phyloP scores from a whole-genome alignment of 2,797 vertebrate species.

The Tragopan temminckii region DNA sequence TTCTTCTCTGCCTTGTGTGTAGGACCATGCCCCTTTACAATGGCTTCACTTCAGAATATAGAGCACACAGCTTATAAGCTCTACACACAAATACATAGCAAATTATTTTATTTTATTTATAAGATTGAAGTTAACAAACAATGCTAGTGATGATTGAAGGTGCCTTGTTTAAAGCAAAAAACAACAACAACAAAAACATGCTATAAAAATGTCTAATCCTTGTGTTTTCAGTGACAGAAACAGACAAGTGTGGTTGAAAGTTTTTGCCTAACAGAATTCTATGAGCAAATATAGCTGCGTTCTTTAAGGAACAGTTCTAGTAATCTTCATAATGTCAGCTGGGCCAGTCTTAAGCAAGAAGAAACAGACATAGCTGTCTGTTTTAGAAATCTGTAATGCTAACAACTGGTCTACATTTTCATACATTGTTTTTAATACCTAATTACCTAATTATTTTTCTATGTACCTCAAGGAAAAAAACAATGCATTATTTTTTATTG shows the following conservation, averaged over 20 bases:
- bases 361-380: background rate
- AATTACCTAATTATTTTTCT: background rate
- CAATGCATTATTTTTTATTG: background rate
- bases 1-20: slow-evolving; percentile 6
- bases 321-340: background rate
- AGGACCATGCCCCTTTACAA: slow-evolving; percentile 16
- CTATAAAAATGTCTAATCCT: background rate
- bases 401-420: background rate
- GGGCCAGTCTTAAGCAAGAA: background rate
- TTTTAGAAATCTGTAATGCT: background rate
- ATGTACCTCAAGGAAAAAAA: background rate
- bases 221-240: background rate
- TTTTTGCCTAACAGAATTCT: background rate
- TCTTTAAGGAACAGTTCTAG: background rate
- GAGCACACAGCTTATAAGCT: background rate
- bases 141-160: background rate
- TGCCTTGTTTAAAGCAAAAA: background rate
- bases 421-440: background rate
- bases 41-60: slow-evolving; percentile 49
- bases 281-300: background rate
- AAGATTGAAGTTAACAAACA: background rate
- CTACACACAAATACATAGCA: background rate
- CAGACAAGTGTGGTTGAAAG: background rate
- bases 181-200: background rate
- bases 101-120: background rate